A percentile compares a stretch with the other conserved stretches of the same genome.
Evolutionary conservation across 1,140 invertebrate species (phyloP).

Genomic region (Conopomorpha cramerella): DNA sequence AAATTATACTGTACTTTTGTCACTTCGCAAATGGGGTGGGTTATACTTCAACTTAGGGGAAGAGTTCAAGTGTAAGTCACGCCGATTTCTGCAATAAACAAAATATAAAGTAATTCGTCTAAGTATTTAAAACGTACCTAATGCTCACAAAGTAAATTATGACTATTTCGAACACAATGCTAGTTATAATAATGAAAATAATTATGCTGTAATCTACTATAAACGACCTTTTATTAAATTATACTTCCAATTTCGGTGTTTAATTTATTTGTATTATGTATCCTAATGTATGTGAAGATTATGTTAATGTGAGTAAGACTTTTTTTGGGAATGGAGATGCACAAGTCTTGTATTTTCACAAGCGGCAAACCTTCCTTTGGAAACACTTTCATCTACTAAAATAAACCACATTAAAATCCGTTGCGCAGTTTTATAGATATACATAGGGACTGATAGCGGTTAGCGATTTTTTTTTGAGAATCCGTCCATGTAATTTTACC

Average conservation of each 20-base stretch:
- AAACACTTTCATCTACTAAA: too few relatives aligned
- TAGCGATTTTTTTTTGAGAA: too few relatives aligned
- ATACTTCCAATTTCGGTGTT: constrained; percentile 41
- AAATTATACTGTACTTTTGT: constrained; percentile 10
- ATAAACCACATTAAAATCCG: too few relatives aligned
- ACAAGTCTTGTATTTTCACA: too few relatives aligned
- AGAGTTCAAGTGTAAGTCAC: constrained; percentile 41
- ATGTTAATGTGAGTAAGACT: too few relatives aligned
- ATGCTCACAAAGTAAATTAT: constrained; percentile 51
- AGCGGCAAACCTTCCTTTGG: too few relatives aligned
- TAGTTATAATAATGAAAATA: constrained; percentile 45
- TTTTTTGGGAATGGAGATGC: too few relatives aligned
- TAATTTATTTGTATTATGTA: too few relatives aligned
- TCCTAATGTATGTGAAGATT: too few relatives aligned
- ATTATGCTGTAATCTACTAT: constrained; percentile 52
- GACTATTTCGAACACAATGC: constrained; percentile 53
- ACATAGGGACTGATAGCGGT: too few relatives aligned
- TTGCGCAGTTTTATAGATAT: too few relatives aligned
- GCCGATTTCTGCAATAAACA: constrained; percentile 17
- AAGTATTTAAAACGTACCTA: constrained; percentile 31
- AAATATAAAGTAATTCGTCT: constrained; percentile 13
- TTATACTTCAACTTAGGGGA: constrained; percentile 45
- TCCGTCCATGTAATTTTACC: too few relatives aligned
- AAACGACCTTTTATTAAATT: constrained; percentile 56
- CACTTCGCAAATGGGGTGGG: constrained; percentile 17